Evolutionary conservation across 2,797 vertebrate species (phyloP).

Genomic region (Sparidentex hasta): DNA sequence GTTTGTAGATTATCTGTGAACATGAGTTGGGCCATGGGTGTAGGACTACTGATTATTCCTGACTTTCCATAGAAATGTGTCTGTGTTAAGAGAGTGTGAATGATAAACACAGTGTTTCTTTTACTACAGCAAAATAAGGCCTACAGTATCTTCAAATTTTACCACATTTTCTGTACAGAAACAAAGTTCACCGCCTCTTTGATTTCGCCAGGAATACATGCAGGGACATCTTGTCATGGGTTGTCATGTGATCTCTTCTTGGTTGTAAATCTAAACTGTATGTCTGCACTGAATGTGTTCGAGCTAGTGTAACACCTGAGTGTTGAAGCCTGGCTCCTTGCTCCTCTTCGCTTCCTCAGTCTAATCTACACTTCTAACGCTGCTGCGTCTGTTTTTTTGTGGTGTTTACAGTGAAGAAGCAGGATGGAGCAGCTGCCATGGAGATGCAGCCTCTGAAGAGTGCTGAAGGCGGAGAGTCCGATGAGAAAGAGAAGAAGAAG

Average conservation of each 20-base stretch:
- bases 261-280: slow-evolving; percentile 30
- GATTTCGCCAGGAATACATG: slow-evolving; percentile 2
- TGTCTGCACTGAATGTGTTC: slow-evolving; percentile 13
- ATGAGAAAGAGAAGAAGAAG: slow-evolving; percentile 97
- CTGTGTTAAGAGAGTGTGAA: slow-evolving; percentile 16
- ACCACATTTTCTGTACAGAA: neutral
- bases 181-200: neutral
- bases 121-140: neutral
- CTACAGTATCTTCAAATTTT: neutral
- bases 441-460: slow-evolving; percentile 99
- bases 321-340: slow-evolving; percentile 22
- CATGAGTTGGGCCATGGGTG: neutral
- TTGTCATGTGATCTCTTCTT: slow-evolving; percentile 17
- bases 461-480: slow-evolving; percentile 93
- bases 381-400: slow-evolving; percentile 51
- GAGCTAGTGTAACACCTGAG: slow-evolving; percentile 26
- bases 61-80: slow-evolving; percentile 13
- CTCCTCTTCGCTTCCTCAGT: slow-evolving; percentile 12
- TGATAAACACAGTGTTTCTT: neutral
- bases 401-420: slow-evolving; percentile 93
- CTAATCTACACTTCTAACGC: slow-evolving; percentile 47
- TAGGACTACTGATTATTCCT: slow-evolving; percentile 20
- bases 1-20: slow-evolving; percentile 9
- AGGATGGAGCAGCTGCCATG: slow-evolving; percentile 98
- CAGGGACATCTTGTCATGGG: slow-evolving; percentile 13